Percentiles rank a stretch among this genome's conserved stretches.
Evolutionary conservation across 2,113 vertebrate species (phyloP).

Genomic region (Epinephelus cyanopodus): DNA sequence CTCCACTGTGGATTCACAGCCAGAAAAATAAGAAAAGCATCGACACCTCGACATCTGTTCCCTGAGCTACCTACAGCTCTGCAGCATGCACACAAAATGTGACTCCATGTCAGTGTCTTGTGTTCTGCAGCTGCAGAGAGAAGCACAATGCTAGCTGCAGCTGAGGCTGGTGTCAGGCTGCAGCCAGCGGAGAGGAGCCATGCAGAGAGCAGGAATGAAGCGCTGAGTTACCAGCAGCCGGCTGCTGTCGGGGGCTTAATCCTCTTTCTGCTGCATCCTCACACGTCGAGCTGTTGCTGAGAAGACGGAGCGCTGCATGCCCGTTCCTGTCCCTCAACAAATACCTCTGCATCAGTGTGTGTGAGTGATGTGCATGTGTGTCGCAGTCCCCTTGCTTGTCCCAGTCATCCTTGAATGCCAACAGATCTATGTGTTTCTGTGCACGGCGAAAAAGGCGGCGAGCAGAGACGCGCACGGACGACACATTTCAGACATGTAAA

Average conservation of each 20-base stretch:
- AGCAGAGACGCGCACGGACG: background rate
- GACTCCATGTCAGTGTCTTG: constrained; percentile 32
- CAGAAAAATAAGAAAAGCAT: background rate
- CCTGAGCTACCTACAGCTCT: constrained; percentile 37
- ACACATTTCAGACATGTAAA: background rate
- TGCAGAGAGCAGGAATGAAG: constrained; percentile 58
- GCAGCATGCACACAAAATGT: constrained; percentile 14
- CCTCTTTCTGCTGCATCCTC: constrained; percentile 64
- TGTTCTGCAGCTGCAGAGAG: constrained; percentile 53
- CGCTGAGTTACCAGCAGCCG: constrained; percentile 56
- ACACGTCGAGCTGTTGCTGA: constrained; percentile 46
- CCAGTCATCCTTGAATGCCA: constrained; percentile 66
- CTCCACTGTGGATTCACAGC: constrained; percentile 23
- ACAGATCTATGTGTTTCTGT: constrained; percentile 32
- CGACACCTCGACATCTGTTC: constrained; percentile 57
- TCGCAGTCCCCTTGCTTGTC: constrained; percentile 75
- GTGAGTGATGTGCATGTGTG: constrained; percentile 62
- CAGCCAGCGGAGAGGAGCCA: constrained; percentile 47
- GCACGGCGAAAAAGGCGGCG: background rate
- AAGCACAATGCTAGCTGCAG: constrained; percentile 54
- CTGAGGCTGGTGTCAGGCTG: constrained; percentile 52
- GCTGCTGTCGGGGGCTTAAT: constrained; percentile 60
- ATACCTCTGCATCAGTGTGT: constrained; percentile 67
- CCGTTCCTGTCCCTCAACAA: constrained; percentile 51
- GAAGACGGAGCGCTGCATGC: constrained; percentile 52